These are phyloP conservation scores for Drosophila eugracilis DNA, from an alignment of 1,140 invertebrate genomes.

Conservation along the genomic window DNA sequence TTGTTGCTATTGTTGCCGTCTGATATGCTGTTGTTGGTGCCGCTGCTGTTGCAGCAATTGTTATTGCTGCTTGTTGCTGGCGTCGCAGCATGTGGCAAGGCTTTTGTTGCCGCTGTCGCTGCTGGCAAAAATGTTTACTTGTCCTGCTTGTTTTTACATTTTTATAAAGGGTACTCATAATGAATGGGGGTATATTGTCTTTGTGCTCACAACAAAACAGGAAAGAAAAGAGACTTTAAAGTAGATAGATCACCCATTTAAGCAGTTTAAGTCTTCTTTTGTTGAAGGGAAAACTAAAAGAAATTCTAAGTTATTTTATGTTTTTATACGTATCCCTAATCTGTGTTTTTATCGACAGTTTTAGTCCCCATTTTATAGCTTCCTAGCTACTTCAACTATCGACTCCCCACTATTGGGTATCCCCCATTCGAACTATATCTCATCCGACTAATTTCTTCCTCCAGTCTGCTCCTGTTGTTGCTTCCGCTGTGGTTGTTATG, in stretches of 20 bases:
- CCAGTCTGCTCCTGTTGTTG: conserved; percentile 29
- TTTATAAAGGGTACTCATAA: background rate
- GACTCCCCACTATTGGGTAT: conserved; percentile 6
- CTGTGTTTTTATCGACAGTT: no score
- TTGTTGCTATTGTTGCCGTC: conserved; percentile 39
- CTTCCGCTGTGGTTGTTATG: conserved; percentile 62
- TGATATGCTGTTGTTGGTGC: conserved; percentile 23
- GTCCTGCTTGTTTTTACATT: conserved; percentile 46
- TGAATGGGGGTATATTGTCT: conserved; percentile 16
- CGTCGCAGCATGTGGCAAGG: conserved; percentile 65
- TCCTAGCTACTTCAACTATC: no score
- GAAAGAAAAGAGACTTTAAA: no score
- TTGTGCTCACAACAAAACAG: background rate
- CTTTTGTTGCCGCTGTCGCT: conserved; percentile 54
- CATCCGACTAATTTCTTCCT: conserved; percentile 30
- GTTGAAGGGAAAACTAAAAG: no score
- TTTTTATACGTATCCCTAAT: no score
- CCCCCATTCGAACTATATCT: background rate
- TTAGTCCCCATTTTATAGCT: no score
- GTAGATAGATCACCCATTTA: no score
- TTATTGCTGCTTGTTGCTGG: conserved; percentile 38
- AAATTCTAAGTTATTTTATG: no score
- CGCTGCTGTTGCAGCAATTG: conserved; percentile 42
- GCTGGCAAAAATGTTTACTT: conserved; percentile 49
- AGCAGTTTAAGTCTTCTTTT: no score